Evolutionary conservation across 2,797 vertebrate species (phyloP), one percentile per base, ranked within the genome.

Genomic region (Rhinella marina): DNA sequence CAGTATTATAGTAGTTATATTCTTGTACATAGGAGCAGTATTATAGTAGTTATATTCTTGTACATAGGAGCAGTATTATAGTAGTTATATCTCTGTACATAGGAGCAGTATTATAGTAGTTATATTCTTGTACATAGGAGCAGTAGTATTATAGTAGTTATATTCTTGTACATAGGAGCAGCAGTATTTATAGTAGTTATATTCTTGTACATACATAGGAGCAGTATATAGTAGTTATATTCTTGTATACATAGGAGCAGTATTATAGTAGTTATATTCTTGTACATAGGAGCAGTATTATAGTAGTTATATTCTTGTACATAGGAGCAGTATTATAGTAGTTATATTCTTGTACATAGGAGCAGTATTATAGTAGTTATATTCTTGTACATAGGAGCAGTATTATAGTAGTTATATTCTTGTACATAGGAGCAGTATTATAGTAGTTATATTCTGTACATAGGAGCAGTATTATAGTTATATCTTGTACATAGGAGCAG

Each of bases 1-100:
- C 66, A 29, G 66, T 70, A 70, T 70, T 70, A 70, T 70, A 70
- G 66, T 70, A 70, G 27, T 32, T 70, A 70, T 70, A 70, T 70
- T 70, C 66, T 70, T 70, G 66, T 70, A 70, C 17, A 70, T 70
- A 70, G 27, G 66, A 23, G 25, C 66, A 70, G 66, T 70, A 70
- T 70, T 70, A 70, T 70, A 70, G 66, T 70, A 70, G 66, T 70
- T 70, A 70, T 70, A 70, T 70, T 29, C 66, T 29, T 70, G 27
- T 70, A 70, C 17, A 70, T 70, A 70, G 27, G 66, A 11, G 66
- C 13, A 70, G 66, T 70, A 70, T 70, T 70, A 70, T 70, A 70
- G 66, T 70, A 70, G 27, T 70, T 68, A 68, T 68, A 68, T 68
- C 14, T 25, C 14, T 68, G 64, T 68, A 68, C 13, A 68, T 68